Conservation (phyloP, 1,140 invertebrate species). For the Medauroidea extradentata region DNA sequence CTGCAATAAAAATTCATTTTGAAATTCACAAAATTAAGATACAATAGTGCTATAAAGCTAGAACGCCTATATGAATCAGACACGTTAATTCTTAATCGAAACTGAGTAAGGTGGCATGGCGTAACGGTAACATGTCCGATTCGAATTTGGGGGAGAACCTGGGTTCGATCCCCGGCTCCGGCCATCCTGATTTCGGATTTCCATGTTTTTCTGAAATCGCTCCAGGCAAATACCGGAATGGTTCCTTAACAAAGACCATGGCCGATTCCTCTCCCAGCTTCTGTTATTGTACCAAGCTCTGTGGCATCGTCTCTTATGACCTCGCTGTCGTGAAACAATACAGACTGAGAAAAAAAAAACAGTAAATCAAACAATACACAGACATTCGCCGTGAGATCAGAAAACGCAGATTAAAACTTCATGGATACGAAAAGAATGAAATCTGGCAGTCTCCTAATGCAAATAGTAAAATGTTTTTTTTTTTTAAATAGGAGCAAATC, state of each 20-base stretch:
- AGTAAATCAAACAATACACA: conserved; percentile 12
- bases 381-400: conserved; percentile 8
- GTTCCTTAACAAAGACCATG: too few species aligned
- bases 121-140: too few species aligned
- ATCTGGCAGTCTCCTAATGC: neutral
- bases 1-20: conserved; percentile 3
- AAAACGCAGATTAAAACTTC: conserved; percentile 12
- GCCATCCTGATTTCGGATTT: too few species aligned
- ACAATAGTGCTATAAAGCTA: conserved; percentile 11
- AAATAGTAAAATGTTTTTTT: conserved; percentile 1
- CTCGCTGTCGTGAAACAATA: neutral
- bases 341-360: conserved; percentile 8
- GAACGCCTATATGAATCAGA: conserved; percentile 3
- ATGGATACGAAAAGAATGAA: conserved; percentile 11
- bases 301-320: too few species aligned
- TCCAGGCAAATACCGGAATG: too few species aligned
- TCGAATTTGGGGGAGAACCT: too few species aligned
- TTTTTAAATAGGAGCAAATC: neutral
- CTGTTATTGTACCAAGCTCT: too few species aligned
- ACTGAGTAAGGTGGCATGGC: neutral
- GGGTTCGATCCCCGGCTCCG: too few species aligned
- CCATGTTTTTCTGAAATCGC: too few species aligned
- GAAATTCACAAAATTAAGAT: conserved; percentile 7
- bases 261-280: too few species aligned
- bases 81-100: too few species aligned